Evolutionary conservation across 2,113 vertebrate species (phyloP).

Genomic region (Oxyura jamaicensis): DNA sequence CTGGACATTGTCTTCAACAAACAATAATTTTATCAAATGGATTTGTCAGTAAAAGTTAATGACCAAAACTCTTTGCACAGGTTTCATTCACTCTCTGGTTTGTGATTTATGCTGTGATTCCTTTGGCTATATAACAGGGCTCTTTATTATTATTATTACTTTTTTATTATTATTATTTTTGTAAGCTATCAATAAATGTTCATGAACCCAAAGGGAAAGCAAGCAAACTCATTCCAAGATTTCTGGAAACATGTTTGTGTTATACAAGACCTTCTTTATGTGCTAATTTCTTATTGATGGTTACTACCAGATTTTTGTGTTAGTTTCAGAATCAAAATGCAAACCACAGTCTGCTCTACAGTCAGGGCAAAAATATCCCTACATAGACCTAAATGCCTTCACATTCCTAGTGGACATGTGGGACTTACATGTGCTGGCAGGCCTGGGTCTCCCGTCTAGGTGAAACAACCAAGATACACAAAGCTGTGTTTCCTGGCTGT

Average conservation of each 20-base stretch:
- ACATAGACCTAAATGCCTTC: background rate
- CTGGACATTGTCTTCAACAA: background rate
- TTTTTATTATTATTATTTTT: too few species aligned
- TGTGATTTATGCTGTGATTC: background rate
- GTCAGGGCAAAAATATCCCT: background rate
- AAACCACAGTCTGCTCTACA: background rate
- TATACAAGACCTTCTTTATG: background rate
- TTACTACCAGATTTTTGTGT: background rate
- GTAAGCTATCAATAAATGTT: background rate
- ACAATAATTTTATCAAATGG: background rate
- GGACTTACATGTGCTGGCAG: background rate
- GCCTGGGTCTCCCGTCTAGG: background rate
- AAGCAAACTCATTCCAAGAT: background rate
- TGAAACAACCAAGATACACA: background rate
- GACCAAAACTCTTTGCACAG: background rate
- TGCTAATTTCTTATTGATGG: background rate
- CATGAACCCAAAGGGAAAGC: background rate
- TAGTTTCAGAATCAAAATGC: background rate
- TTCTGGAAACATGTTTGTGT: background rate
- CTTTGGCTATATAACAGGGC: background rate
- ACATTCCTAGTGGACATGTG: background rate
- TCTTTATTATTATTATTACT: background rate
- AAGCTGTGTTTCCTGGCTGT: background rate
- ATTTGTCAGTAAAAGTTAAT: constrained; percentile 21
- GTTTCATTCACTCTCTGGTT: background rate